Evolutionary conservation across 2,888 invertebrate species (phyloP).

Genomic region (Ephialtes manifestator): DNA sequence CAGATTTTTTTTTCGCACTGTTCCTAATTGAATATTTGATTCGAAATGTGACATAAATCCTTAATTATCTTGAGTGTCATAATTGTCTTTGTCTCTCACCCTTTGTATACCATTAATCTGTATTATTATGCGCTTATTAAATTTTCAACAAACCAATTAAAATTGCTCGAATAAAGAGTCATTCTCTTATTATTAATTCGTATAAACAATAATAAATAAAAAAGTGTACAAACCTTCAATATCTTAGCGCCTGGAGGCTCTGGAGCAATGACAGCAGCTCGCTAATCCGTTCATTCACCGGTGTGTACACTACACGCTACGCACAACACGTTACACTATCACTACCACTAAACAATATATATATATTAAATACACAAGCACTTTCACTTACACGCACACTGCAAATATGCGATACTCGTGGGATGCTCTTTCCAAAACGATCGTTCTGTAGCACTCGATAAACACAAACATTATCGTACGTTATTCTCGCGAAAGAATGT

Average conservation of each 20-base stretch:
- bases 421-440: slow-evolving; percentile 23
- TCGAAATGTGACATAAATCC: too few species aligned
- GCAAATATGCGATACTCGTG: background rate
- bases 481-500: background rate
- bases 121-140: too few species aligned
- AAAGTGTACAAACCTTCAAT: slow-evolving; percentile 49
- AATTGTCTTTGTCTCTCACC: too few species aligned
- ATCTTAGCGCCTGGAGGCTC: slow-evolving; percentile 57
- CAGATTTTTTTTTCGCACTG: too few species aligned
- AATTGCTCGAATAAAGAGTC: background rate
- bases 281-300: slow-evolving; percentile 66
- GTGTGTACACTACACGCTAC: slow-evolving; percentile 8
- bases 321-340: slow-evolving; percentile 42
- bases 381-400: slow-evolving; percentile 61
- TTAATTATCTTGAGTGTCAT: too few species aligned
- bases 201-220: background rate
- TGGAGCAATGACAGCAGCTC: slow-evolving; percentile 40
- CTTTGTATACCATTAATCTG: too few species aligned
- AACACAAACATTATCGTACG: slow-evolving; percentile 22
- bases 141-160: too few species aligned
- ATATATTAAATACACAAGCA: slow-evolving; percentile 25
- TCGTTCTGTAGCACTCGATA: slow-evolving; percentile 14
- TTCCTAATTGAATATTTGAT: too few species aligned
- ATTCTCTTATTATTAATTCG: background rate
- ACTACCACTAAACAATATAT: slow-evolving; percentile 17